Base-by-base conservation (phyloP, 30 jellyfish, hydroid and myxozoan genomes). In the Mastigias papua region DNA sequence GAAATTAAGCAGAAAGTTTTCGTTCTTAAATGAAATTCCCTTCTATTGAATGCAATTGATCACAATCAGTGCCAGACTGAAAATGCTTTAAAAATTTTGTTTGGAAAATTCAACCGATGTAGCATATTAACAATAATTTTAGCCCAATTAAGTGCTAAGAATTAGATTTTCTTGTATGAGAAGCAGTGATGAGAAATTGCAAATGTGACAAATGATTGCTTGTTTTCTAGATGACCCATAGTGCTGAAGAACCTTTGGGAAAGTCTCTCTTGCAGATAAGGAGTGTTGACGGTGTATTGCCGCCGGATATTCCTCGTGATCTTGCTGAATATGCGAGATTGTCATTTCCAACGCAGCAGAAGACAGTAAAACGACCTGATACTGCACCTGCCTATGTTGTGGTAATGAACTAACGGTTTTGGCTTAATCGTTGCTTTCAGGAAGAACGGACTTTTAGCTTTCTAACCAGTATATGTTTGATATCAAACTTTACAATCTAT, bases 311-410 rank as follows among this genome's bases (percentile, higher is more conserved):
- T 9, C 88, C 94, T 21, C 72, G 58, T 63, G 94, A 85, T 54
- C 50, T 85, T 21, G 62, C 26, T 30, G 94, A 72, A 16, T 72
- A 34, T 65, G 63, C 49, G 25, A 2, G 8, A 2, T 73, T 2
- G 31, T n/a, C 94, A 16, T 5, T 85, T 4, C 20, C 73, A 13
- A 23, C 48, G 11, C 37, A 37, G 34, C 65, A n/a, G 26, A 11
- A 22, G 74, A 6, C 20, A 4, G 8, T 17, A 13, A 85, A 62
- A 34, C 80, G 94, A n/a, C 94, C 94, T 57, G 94, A 73, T n/a
- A 85, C 94, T 16, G 94, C 94, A 13, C 94, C 94, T 1, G 88
- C 94, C 20, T 50, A 85, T 82, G 74, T 68, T 28, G 20, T 67
- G 78, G 91, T 82, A 63, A 17, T 63, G 23, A 5, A 21, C 17